A percentile compares a stretch with the other conserved stretches of the same genome.
These are phyloP conservation scores for Trochalopteron elliotii DNA, from an alignment of 2,113 vertebrate species.

Conservation along the genomic window DNA sequence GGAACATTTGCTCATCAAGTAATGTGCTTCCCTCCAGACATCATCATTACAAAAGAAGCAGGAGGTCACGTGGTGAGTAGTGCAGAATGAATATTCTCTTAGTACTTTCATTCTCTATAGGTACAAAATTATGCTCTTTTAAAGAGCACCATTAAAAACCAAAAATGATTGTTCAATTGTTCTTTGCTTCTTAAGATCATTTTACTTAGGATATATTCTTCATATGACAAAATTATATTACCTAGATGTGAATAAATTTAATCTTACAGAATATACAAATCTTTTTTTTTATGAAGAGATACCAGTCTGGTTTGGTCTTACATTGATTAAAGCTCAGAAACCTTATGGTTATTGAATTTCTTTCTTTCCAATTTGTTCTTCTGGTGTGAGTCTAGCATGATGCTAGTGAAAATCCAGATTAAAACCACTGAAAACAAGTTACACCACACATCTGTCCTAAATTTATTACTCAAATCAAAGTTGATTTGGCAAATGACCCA, in stretches of 20 bases:
- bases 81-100: background rate
- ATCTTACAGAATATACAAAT: background rate
- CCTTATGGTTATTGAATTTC: background rate
- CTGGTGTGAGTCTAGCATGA: background rate
- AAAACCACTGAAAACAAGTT: background rate
- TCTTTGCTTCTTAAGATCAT: background rate
- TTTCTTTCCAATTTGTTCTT: background rate
- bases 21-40: conserved; percentile 14
- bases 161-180: background rate
- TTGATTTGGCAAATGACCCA: background rate
- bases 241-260: background rate
- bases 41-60: conserved; percentile 12
- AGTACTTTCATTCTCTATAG: background rate
- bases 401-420: background rate
- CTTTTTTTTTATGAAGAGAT: background rate
- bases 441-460: background rate
- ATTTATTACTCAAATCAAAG: background rate
- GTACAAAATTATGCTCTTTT: background rate
- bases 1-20: conserved; percentile 11
- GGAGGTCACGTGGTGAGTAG: background rate
- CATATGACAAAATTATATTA: background rate
- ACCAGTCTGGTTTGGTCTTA: background rate
- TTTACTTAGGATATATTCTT: background rate
- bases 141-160: background rate
- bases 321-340: background rate